Percentiles rank a stretch among this genome's conserved stretches.
Conservation (phyloP, 2,888 invertebrate genomes). For the Argyra leucocephala region DNA sequence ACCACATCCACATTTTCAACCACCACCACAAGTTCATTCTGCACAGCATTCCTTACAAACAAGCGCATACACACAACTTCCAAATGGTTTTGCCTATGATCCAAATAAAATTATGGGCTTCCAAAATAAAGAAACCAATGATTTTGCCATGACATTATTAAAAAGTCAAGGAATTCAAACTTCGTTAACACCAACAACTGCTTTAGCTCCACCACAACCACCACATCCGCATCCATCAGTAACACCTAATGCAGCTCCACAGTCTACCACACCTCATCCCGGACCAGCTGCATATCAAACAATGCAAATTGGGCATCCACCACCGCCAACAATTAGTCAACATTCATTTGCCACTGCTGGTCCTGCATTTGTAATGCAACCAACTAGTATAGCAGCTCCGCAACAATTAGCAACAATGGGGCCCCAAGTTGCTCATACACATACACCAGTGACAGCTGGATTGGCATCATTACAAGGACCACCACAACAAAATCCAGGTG, state of each 20-base stretch:
- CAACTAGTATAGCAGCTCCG: conserved; percentile 12
- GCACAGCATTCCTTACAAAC: conserved; percentile 23
- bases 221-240: conserved; percentile 20
- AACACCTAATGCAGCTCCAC: conserved; percentile 19
- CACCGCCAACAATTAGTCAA: conserved; percentile 11
- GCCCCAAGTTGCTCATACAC: conserved; percentile 31
- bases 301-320: conserved; percentile 9
- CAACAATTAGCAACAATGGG: conserved; percentile 10
- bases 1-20: conserved; percentile 23
- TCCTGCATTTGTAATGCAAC: conserved; percentile 20
- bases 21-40: conserved; percentile 13
- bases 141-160: conserved; percentile 40
- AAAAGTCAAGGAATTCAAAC: conserved; percentile 36
- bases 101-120: conserved; percentile 43
- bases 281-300: conserved; percentile 14
- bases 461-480: conserved; percentile 38
- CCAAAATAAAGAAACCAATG: conserved; percentile 43
- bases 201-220: conserved; percentile 17
- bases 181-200: conserved; percentile 23
- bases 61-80: conserved; percentile 26
- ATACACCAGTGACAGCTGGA: conserved; percentile 51
- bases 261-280: conserved; percentile 17
- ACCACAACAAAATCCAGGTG: conserved; percentile 48
- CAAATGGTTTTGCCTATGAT: conserved; percentile 40
- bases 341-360: not conserved